Evolutionary conservation across 2,797 vertebrate species (phyloP).

Genomic region (Rhinella marina): DNA sequence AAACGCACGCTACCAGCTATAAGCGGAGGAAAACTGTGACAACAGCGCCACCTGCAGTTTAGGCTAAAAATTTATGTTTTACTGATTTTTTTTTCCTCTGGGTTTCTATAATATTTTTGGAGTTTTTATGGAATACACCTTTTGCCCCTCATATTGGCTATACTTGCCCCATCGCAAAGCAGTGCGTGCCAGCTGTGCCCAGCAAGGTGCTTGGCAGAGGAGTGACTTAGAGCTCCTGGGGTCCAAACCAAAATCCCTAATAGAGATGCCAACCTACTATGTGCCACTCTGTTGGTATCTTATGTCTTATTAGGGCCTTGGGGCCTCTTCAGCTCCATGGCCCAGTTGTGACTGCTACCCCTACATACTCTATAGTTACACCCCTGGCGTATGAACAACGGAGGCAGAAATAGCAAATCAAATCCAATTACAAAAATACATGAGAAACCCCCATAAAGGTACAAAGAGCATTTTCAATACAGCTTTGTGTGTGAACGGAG

Average conservation of each 20-base stretch:
- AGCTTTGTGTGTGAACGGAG: background rate
- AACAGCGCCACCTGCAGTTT: slow-evolving; percentile 70
- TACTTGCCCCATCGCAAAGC: background rate
- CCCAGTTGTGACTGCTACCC: too few relatives aligned
- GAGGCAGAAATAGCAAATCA: background rate
- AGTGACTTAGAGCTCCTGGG: too few relatives aligned
- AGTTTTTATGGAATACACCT: background rate
- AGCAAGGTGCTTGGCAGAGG: too few relatives aligned
- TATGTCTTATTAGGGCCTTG: too few relatives aligned
- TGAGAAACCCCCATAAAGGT: background rate
- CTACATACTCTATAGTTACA: too few relatives aligned
- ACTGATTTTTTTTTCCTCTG: background rate
- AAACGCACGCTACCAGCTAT: background rate
- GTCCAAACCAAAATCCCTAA: too few relatives aligned
- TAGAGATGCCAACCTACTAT: too few relatives aligned
- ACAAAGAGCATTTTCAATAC: background rate
- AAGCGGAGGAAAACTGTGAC: background rate
- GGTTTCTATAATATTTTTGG: background rate
- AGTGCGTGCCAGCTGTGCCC: background rate
- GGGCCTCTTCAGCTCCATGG: too few relatives aligned
- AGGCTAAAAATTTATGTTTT: background rate
- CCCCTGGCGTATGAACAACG: background rate
- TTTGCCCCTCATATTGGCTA: background rate
- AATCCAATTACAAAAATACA: background rate
- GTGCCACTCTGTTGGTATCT: too few relatives aligned